A percentile compares a stretch with the other conserved stretches of the same genome.
Conservation (phyloP, 1,140 invertebrate species). For the Luehdorfia chinensis region DNA sequence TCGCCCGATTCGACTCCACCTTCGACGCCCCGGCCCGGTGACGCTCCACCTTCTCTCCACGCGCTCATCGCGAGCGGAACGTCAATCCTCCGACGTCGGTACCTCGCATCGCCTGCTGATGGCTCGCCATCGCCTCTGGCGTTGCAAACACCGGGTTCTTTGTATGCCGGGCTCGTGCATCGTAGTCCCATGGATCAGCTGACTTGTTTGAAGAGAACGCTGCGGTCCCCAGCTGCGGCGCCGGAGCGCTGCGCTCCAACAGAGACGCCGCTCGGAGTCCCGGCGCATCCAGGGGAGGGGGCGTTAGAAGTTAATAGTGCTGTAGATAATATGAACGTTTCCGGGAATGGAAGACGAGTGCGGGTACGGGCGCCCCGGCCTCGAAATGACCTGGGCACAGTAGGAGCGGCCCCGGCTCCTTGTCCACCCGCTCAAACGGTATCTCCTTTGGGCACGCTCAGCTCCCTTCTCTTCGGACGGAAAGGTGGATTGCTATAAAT, state of each 20-base stretch:
- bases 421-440: constrained; percentile 53
- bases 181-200: constrained; percentile 86
- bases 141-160: constrained; percentile 78
- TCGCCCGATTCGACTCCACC: constrained; percentile 84
- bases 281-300: constrained; percentile 76
- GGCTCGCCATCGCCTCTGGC: constrained; percentile 77
- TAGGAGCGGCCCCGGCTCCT: constrained; percentile 61
- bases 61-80: constrained; percentile 84
- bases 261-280: constrained; percentile 68
- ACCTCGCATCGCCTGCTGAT: constrained; percentile 65
- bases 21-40: constrained; percentile 88
- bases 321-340: constrained; percentile 51
- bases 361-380: constrained; percentile 61
- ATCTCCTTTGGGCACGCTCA: constrained; percentile 86
- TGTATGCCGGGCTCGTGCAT: constrained; percentile 76
- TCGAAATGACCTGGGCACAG: constrained; percentile 62
- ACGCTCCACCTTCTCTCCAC: constrained; percentile 79
- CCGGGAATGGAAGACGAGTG: constrained; percentile 49
- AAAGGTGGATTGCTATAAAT: constrained; percentile 86
- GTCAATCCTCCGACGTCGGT: constrained; percentile 83
- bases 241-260: constrained; percentile 47
- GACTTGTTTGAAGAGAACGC: constrained; percentile 82
- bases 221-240: constrained; percentile 66
- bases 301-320: constrained; percentile 61
- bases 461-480: constrained; percentile 86